Conservation (phyloP, 2,797 vertebrate genomes). For the Clarias laeviceps region DNA sequence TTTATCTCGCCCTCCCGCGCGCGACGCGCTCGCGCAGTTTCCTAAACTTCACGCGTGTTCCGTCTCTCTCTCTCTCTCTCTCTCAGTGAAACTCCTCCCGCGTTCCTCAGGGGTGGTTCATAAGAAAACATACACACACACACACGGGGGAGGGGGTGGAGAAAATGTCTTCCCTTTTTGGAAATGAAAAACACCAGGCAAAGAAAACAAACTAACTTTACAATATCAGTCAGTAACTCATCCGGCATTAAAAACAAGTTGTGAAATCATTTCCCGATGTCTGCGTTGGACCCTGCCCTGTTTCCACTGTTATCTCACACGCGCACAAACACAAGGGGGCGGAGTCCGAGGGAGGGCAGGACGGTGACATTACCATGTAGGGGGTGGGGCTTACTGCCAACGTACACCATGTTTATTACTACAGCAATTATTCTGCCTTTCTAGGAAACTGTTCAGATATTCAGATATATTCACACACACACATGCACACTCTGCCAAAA, state of each 20-base stretch:
- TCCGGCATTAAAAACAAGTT: constrained; percentile 42
- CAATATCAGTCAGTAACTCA: background rate
- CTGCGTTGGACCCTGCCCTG: constrained; percentile 62
- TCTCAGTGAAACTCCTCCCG: constrained; percentile 4
- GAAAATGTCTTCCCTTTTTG: background rate
- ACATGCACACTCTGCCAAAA: too few relatives aligned
- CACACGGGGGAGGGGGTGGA: too few relatives aligned
- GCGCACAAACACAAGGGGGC: constrained; percentile 39
- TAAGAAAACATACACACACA: background rate
- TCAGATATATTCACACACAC: too few relatives aligned
- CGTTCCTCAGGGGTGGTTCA: background rate
- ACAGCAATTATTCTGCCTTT: background rate
- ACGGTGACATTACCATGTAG: constrained; percentile 62
- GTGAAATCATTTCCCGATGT: constrained; percentile 28
- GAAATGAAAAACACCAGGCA: background rate
- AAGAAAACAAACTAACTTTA: background rate
- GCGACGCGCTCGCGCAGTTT: constrained; percentile 17
- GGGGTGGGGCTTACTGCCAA: constrained; percentile 27
- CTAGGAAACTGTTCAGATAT: background rate
- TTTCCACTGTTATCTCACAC: constrained; percentile 69
- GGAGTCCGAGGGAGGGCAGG: constrained; percentile 37
- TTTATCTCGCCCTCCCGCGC: background rate
- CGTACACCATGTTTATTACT: background rate
- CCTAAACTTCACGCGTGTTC: constrained; percentile 21
- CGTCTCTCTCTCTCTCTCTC: too few relatives aligned